Percentiles rank a stretch among this genome's conserved stretches.
Evolutionary conservation across 2,797 vertebrate species (phyloP).

Genomic region (Agapornis canus): DNA sequence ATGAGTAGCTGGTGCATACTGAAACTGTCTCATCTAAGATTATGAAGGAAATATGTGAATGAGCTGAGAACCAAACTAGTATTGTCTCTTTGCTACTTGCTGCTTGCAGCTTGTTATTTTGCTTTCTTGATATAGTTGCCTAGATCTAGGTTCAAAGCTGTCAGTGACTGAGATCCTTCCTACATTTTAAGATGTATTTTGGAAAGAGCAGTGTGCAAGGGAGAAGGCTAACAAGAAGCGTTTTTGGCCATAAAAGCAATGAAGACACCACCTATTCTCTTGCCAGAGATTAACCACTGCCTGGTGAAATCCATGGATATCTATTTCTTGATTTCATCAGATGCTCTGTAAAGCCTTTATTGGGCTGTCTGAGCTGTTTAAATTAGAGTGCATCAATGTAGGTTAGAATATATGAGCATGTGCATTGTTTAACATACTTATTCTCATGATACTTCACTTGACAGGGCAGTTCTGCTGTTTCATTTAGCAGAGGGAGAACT

Average conservation of each 20-base stretch:
- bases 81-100: background rate
- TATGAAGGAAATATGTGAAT: slow-evolving; percentile 13
- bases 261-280: background rate
- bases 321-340: background rate
- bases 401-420: background rate
- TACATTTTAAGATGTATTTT: background rate
- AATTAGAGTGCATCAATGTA: background rate
- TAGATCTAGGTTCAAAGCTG: background rate
- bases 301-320: background rate
- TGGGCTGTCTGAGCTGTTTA: background rate
- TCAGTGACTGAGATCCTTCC: background rate
- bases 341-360: background rate
- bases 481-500: background rate
- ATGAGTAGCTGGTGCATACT: slow-evolving; percentile 39
- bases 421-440: background rate
- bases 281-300: background rate
- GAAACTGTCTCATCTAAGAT: background rate
- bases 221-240: background rate
- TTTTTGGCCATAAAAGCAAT: background rate
- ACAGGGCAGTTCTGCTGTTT: background rate
- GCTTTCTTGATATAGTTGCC: background rate
- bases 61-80: background rate
- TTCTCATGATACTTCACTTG: background rate
- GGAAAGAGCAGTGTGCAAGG: background rate
- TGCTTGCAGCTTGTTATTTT: background rate